Conservation (phyloP, 2,888 invertebrate species). For the Tribolium freemani region DNA sequence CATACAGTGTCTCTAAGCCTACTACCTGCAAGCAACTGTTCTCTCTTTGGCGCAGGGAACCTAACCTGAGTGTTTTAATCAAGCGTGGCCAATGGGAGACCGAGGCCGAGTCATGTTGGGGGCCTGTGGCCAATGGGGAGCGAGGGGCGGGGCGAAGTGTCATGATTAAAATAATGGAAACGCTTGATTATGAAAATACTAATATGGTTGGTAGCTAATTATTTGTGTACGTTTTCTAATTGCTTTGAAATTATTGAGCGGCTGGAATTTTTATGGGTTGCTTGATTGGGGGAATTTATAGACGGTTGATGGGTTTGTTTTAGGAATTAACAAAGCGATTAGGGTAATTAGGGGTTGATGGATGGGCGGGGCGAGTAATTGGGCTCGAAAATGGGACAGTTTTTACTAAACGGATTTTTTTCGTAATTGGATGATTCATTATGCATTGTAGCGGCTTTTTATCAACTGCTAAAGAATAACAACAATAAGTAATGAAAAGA, state of each 20-base stretch:
- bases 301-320: slow-evolving; percentile 5
- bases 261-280: slow-evolving; percentile 41
- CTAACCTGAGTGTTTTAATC: slow-evolving; percentile 56
- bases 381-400: neutral
- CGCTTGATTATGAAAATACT: slow-evolving; percentile 65
- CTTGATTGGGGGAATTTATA: slow-evolving; percentile 43
- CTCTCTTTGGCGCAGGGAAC: slow-evolving; percentile 56
- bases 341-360: neutral
- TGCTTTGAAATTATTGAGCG: slow-evolving; percentile 57
- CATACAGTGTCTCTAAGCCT: slow-evolving; percentile 56
- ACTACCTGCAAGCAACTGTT: slow-evolving; percentile 65
- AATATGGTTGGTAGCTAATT: slow-evolving; percentile 69
- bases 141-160: slow-evolving; percentile 53
- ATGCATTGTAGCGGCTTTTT: too few species aligned
- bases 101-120: slow-evolving; percentile 48
- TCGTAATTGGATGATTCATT: too few species aligned
- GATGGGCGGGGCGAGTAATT: neutral
- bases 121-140: slow-evolving; percentile 55
- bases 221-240: slow-evolving; percentile 63
- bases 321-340: slow-evolving; percentile 4
- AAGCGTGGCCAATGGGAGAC: slow-evolving; percentile 57
- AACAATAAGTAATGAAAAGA: too few species aligned
- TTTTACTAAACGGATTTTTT: neutral
- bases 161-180: slow-evolving; percentile 68
- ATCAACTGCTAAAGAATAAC: too few species aligned